These are phyloP conservation scores for Druceiella hillmani DNA, from an alignment of 2,888 invertebrate genomes.

Conservation along the genomic window DNA sequence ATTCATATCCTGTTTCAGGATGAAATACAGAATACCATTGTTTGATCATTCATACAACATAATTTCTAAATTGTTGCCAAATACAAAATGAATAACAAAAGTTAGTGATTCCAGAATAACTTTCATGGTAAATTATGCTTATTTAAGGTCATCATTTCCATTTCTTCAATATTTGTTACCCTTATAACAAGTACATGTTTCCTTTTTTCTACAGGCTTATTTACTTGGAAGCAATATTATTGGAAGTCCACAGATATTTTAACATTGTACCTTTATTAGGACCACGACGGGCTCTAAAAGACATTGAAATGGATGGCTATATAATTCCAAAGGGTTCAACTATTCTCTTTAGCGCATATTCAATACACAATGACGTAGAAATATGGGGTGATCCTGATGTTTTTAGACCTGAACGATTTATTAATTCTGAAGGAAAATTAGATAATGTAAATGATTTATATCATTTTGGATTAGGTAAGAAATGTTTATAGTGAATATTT, in stretches of 20 bases:
- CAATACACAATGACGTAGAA: slow-evolving; percentile 50
- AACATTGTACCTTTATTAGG: slow-evolving; percentile 36
- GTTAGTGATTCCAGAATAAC: too few species aligned
- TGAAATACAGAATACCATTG: too few species aligned
- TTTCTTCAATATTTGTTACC: slow-evolving; percentile 5
- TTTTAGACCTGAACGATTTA: slow-evolving; percentile 61
- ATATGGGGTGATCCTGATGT: slow-evolving; percentile 56
- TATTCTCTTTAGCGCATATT: slow-evolving; percentile 47
- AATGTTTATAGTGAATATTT: not conserved
- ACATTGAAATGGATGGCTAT: slow-evolving; percentile 21
- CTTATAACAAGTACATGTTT: slow-evolving; percentile 34
- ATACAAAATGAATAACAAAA: too few species aligned
- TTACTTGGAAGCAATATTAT: slow-evolving; percentile 35
- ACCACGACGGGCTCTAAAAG: slow-evolving; percentile 28
- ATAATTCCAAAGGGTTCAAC: slow-evolving; percentile 35
- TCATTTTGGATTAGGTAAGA: slow-evolving; percentile 37
- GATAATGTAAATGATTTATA: slow-evolving; percentile 29
- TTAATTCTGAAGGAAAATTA: slow-evolving; percentile 35
- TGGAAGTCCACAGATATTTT: slow-evolving; percentile 38
- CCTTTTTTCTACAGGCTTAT: slow-evolving; percentile 25
- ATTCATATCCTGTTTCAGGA: too few species aligned
- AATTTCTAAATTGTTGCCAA: too few species aligned
- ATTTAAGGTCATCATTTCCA: too few species aligned
- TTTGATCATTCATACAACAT: too few species aligned
- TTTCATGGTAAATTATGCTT: too few species aligned